These are phyloP conservation scores for Monochamus alternatus DNA, from an alignment of 2,888 invertebrate genomes.

Conservation along the genomic window DNA sequence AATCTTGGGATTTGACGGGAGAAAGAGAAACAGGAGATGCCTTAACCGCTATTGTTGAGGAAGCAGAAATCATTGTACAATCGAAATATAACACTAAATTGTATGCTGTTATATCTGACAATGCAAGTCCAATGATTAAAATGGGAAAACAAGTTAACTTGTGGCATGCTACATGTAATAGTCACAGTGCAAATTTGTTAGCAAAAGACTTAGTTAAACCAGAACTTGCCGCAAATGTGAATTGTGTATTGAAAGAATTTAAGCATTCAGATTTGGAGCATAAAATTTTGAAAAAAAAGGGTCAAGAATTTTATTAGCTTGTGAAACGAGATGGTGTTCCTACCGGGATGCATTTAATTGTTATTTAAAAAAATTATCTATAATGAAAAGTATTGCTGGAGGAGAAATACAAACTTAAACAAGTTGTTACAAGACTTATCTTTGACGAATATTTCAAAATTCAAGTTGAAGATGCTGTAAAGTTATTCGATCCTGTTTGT, in stretches of 20 bases:
- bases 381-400: background rate
- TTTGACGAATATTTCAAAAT: background rate
- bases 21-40: slow-evolving; percentile 10
- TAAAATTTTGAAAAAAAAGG: background rate
- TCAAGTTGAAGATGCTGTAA: background rate
- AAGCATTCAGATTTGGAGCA: slow-evolving; percentile 1
- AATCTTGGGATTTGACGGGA: background rate
- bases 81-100: background rate
- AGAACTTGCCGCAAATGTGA: background rate
- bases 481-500: background rate
- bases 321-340: slow-evolving; percentile 5
- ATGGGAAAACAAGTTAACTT: slow-evolving; percentile 5
- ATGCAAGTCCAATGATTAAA: slow-evolving; percentile 7
- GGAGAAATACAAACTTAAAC: slow-evolving; percentile 6
- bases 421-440: background rate
- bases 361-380: background rate
- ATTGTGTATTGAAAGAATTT: slow-evolving; percentile 12
- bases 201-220: slow-evolving; percentile 12
- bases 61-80: background rate
- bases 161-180: slow-evolving; percentile 12
- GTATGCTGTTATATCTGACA: slow-evolving; percentile 11
- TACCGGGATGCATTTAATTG: slow-evolving; percentile 1
- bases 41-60: background rate
- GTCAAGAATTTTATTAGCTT: background rate
- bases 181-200: slow-evolving; percentile 11